A percentile compares a stretch with the other conserved stretches of the same genome.
phyloP scores from a whole-genome alignment of 2,797 vertebrate genomes.

The Poecilia wingei region DNA sequence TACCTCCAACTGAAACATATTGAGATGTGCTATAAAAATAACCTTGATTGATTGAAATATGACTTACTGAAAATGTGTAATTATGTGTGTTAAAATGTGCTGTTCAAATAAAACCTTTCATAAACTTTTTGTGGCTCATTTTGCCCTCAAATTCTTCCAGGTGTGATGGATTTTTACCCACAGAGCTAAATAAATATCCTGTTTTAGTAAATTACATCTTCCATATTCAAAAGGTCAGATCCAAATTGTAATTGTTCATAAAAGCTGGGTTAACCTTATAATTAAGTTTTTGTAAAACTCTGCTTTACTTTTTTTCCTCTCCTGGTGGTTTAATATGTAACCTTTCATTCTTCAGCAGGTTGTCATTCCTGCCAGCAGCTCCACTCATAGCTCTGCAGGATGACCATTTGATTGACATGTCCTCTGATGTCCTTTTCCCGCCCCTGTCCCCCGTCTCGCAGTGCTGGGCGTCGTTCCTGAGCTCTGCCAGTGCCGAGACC shows the following conservation, averaged over 20 bases:
- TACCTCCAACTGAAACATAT: no score
- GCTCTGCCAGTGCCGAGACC: conserved; percentile 86
- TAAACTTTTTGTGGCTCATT: neutral
- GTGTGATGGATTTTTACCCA: neutral
- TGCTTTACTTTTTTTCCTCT: conserved; percentile 2
- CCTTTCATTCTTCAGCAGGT: conserved; percentile 8
- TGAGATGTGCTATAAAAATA: no score
- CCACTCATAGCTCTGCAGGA: neutral
- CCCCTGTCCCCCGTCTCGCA: conserved; percentile 48
- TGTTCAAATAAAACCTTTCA: conserved; percentile 2
- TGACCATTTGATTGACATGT: conserved; percentile 10
- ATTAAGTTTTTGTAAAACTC: conserved; percentile 14
- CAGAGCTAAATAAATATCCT: neutral
- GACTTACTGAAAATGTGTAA: neutral
- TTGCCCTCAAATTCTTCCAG: neutral
- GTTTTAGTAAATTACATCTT: neutral
- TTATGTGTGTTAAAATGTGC: conserved; percentile 1
- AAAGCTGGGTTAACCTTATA: conserved; percentile 18
- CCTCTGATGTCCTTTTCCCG: neutral
- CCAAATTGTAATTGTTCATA: neutral
- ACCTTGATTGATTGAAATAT: neutral
- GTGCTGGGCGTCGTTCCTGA: conserved; percentile 85
- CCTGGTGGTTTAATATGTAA: neutral
- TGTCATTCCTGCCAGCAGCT: neutral
- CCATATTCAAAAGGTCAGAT: neutral